phyloP scores from a whole-genome alignment of 2,113 vertebrate genomes.

The Gobiocypris rarus region DNA sequence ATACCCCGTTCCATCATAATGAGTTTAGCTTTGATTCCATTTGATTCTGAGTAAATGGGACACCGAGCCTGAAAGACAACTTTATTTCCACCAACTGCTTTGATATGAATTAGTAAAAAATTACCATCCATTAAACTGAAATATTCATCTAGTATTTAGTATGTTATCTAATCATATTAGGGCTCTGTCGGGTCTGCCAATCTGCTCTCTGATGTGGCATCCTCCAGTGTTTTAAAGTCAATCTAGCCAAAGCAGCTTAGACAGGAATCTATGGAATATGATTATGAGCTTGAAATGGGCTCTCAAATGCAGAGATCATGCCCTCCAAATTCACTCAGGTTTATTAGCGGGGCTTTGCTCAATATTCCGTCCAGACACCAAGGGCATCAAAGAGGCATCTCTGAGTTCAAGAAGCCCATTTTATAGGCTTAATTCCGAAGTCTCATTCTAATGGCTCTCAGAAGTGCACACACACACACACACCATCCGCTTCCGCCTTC shows the following conservation, averaged over 20 bases:
- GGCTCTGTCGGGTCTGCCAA: slow-evolving; percentile 6
- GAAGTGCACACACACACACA: background rate
- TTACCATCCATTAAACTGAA: slow-evolving; percentile 21
- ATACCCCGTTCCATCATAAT: slow-evolving; percentile 12
- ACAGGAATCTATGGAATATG: slow-evolving; percentile 32
- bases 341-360: slow-evolving; percentile 33
- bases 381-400: slow-evolving; percentile 38
- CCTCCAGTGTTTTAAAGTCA: slow-evolving; percentile 31
- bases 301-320: slow-evolving; percentile 38
- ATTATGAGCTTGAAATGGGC: slow-evolving; percentile 37
- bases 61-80: slow-evolving; percentile 9
- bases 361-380: slow-evolving; percentile 24
- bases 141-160: slow-evolving; percentile 44
- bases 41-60: slow-evolving; percentile 40
- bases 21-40: slow-evolving; percentile 46
- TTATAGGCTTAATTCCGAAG: slow-evolving; percentile 26
- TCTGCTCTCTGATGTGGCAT: slow-evolving; percentile 36
- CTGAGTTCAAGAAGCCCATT: background rate
- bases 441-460: slow-evolving; percentile 5
- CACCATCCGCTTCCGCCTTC: background rate
- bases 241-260: slow-evolving; percentile 38
- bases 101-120: slow-evolving; percentile 19
- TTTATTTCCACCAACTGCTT: slow-evolving; percentile 28
- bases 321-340: slow-evolving; percentile 16
- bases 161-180: slow-evolving; percentile 45